These are phyloP conservation scores for Dinomys branickii DNA, from an alignment of 2,113 vertebrate genomes.

Conservation along the genomic window DNA sequence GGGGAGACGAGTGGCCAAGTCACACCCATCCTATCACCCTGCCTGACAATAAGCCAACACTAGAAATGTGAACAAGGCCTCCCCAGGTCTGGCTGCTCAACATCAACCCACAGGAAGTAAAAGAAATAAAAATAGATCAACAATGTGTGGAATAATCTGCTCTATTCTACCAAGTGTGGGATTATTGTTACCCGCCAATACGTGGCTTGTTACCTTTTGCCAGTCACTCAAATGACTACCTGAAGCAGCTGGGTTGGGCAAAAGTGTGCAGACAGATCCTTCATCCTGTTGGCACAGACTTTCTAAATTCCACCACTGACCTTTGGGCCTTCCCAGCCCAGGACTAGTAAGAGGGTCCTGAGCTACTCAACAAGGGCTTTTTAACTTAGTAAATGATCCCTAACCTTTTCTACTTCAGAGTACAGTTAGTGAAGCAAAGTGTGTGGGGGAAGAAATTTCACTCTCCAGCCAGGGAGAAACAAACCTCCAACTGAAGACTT, in stretches of 20 bases:
- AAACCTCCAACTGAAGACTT: neutral
- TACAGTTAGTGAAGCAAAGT: neutral
- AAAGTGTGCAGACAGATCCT: neutral
- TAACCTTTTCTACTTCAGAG: neutral
- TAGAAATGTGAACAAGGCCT: neutral
- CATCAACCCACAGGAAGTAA: neutral
- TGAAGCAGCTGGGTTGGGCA: neutral
- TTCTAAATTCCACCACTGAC: no score
- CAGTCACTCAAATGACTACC: neutral
- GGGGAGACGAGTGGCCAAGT: neutral
- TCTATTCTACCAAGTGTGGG: neutral
- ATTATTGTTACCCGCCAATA: neutral
- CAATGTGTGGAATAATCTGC: neutral
- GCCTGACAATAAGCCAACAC: neutral
- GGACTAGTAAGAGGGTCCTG: neutral
- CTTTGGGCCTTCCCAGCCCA: no score
- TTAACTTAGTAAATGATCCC: neutral
- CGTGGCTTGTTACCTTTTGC: neutral
- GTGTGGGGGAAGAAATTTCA: no score
- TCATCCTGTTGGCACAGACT: no score
- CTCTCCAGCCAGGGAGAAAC: neutral
- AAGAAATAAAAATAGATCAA: neutral
- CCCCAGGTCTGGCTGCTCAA: neutral
- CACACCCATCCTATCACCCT: rapidly evolving
- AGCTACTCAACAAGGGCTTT: neutral